Evolutionary conservation across 2,888 invertebrate genomes (phyloP).

Genomic region (Petrophora chlorosata): DNA sequence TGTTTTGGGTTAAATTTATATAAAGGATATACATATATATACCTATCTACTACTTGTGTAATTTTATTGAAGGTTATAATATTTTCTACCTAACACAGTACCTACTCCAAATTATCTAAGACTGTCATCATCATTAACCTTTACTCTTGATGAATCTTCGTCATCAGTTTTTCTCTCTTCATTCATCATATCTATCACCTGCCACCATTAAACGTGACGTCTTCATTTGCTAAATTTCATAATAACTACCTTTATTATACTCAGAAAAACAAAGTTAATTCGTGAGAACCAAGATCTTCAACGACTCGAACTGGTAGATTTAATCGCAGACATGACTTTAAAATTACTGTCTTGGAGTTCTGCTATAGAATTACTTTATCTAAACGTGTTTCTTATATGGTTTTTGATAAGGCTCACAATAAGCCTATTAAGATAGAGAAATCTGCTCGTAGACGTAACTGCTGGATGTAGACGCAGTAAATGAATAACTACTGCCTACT

Average conservation of each 20-base stretch:
- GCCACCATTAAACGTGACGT: conserved; percentile 23
- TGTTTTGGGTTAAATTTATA: no score
- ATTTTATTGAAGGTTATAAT: conserved; percentile 3
- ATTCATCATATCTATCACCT: conserved; percentile 42
- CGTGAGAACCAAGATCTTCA: conserved; percentile 33
- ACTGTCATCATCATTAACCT: conserved; percentile 39
- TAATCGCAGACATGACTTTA: conserved; percentile 32
- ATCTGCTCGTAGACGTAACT: no score
- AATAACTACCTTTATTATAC: conserved; percentile 20
- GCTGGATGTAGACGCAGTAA: no score
- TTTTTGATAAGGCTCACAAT: conserved; percentile 11
- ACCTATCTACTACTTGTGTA: no score
- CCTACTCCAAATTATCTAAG: conserved; percentile 3
- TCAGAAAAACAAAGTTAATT: conserved; percentile 25
- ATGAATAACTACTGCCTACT: conserved; percentile 16
- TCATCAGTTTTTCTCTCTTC: conserved; percentile 23
- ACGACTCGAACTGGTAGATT: conserved; percentile 29
- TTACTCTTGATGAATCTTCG: conserved; percentile 45
- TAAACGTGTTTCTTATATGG: conserved; percentile 7
- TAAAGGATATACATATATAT: no score
- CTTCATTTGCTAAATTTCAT: conserved; percentile 31
- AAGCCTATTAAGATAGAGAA: conserved; percentile 25
- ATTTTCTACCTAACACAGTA: not conserved
- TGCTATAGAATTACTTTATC: conserved; percentile 12
- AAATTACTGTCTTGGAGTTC: conserved; percentile 17